Conservation (phyloP, 2,888 invertebrate species). For the Carterocephalus palaemon region DNA sequence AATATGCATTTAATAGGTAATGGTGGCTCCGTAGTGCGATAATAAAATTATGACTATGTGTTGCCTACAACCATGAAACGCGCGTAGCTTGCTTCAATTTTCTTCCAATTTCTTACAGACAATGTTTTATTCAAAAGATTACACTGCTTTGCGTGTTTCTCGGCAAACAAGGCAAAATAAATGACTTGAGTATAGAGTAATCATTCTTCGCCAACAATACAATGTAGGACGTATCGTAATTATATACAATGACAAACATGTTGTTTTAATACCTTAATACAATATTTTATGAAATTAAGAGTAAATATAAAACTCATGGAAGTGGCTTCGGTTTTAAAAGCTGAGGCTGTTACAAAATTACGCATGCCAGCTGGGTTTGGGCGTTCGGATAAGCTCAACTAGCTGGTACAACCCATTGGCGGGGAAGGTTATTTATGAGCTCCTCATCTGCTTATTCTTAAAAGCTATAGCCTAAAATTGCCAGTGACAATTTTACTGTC, state of each 20-base stretch:
- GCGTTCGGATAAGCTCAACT: slow-evolving; percentile 1
- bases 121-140: slow-evolving; percentile 69
- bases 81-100: slow-evolving; percentile 32
- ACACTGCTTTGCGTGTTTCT: slow-evolving; percentile 63
- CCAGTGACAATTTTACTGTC: too few relatives aligned
- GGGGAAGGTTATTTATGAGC: too few relatives aligned
- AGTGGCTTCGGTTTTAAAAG: slow-evolving; percentile 6
- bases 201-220: slow-evolving; percentile 52
- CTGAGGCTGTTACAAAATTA: slow-evolving; percentile 7
- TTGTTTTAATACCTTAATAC: too few relatives aligned
- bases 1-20: too few relatives aligned
- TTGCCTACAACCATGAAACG: slow-evolving; percentile 8
- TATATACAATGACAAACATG: not conserved
- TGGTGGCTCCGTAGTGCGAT: slow-evolving; percentile 3
- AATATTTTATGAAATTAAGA: too few relatives aligned
- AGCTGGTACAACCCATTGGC: not conserved
- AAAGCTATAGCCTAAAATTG: not conserved
- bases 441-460: too few relatives aligned
- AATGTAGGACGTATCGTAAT: slow-evolving; percentile 6
- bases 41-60: slow-evolving; percentile 16
- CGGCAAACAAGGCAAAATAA: slow-evolving; percentile 60
- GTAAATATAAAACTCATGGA: slow-evolving; percentile 1
- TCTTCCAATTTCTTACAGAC: slow-evolving; percentile 41
- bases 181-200: slow-evolving; percentile 64
- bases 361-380: not conserved